These are phyloP conservation scores for Rhogogaster chlorosoma DNA, from an alignment of 2,888 invertebrate species.

Conservation along the genomic window DNA sequence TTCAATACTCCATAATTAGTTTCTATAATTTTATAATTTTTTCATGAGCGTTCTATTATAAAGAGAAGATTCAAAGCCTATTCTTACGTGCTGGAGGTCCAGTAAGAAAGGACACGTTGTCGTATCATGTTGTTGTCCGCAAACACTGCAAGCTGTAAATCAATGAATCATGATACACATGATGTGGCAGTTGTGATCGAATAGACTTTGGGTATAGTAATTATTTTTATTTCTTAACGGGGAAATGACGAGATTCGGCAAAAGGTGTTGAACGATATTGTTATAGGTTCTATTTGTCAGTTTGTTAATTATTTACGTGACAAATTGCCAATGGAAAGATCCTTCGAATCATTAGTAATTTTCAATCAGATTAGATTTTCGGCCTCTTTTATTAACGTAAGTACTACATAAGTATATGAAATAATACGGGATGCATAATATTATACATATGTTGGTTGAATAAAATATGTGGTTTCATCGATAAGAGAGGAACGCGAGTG, in stretches of 20 bases:
- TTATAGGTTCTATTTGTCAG: background rate
- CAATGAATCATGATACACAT: background rate
- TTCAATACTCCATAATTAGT: background rate
- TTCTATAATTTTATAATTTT: background rate
- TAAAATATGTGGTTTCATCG: background rate
- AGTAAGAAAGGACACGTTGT: constrained; percentile 78
- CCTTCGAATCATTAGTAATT: background rate
- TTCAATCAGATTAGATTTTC: background rate
- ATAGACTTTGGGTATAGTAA: background rate
- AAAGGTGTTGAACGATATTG: background rate
- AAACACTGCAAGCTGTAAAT: constrained; percentile 79
- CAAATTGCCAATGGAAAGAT: background rate
- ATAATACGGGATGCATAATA: background rate
- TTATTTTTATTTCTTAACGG: background rate
- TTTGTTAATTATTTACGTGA: background rate
- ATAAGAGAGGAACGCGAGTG: background rate
- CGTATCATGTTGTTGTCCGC: constrained; percentile 79
- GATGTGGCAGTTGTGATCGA: background rate
- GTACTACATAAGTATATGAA: background rate
- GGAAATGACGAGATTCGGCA: background rate
- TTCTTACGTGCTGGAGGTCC: constrained; percentile 73
- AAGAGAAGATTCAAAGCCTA: background rate
- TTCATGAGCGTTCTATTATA: background rate
- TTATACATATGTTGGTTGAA: background rate
- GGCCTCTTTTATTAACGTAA: background rate